phyloP scores from a whole-genome alignment of 2,113 vertebrate species.

The Himantopus leucocephalus region DNA sequence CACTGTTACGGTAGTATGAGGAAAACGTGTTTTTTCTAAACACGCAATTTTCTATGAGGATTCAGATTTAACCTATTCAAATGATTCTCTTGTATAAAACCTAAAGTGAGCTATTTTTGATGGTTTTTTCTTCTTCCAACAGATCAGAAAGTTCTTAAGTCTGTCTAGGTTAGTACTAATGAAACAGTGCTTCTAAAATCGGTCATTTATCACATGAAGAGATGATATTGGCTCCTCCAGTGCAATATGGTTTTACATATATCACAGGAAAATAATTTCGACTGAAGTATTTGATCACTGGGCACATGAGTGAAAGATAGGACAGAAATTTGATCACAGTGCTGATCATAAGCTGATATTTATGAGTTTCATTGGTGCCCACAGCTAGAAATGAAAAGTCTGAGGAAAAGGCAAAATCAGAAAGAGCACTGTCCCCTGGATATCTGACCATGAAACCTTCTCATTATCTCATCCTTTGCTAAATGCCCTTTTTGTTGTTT shows the following conservation, averaged over 20 bases:
- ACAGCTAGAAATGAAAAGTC: not conserved
- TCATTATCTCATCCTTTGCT: not conserved
- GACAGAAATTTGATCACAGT: not conserved
- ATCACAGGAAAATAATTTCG: not conserved
- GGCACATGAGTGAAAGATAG: not conserved
- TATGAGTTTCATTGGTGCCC: not conserved
- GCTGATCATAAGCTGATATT: not conserved
- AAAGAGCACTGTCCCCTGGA: not conserved
- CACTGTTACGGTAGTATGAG: not conserved
- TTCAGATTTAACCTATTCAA: not conserved
- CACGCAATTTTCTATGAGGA: not conserved
- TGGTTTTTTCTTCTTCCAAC: not conserved
- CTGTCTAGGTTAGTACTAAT: not conserved
- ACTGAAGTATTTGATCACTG: not conserved
- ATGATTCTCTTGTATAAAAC: not conserved
- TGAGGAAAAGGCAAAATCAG: not conserved
- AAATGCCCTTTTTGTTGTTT: not conserved
- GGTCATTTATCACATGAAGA: not conserved
- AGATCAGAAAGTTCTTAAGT: not conserved
- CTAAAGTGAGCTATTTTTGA: not conserved
- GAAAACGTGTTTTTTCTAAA: not conserved
- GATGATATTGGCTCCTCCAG: not conserved
- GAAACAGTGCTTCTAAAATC: not conserved
- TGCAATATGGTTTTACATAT: not conserved
- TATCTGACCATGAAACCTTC: not conserved